Conservation (phyloP, 2,797 vertebrate species). For the Sphenopsis melanotis region DNA sequence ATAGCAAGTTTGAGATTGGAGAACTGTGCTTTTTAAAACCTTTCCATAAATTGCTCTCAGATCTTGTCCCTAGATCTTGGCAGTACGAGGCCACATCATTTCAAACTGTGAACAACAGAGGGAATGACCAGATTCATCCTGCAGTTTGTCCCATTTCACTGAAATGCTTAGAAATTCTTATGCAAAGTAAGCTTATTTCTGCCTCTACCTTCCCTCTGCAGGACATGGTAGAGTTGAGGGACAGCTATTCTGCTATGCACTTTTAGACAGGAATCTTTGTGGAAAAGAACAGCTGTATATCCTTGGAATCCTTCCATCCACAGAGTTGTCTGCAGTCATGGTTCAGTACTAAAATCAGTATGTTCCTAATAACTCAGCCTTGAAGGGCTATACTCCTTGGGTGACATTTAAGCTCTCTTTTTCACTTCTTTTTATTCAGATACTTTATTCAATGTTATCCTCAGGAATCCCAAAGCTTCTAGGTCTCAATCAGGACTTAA, state of each 20-base stretch:
- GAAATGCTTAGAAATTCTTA: background rate
- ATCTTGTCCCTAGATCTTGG: constrained; percentile 1
- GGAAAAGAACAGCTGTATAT: background rate
- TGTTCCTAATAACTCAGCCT: background rate
- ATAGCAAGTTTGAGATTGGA: background rate
- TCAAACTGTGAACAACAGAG: constrained; percentile 29
- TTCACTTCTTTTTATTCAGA: background rate
- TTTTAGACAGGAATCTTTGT: background rate
- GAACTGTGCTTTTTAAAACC: background rate
- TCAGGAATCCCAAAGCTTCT: background rate
- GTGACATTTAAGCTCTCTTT: background rate
- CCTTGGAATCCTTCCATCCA: background rate
- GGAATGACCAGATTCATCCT: background rate
- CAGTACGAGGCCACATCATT: constrained; percentile 16
- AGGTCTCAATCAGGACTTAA: background rate
- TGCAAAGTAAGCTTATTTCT: constrained; percentile 7
- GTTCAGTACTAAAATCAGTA: background rate
- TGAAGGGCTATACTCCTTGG: background rate
- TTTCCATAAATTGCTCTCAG: background rate
- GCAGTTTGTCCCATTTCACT: constrained; percentile 8
- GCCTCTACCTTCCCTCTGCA: background rate
- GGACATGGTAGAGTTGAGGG: background rate
- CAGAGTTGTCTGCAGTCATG: background rate
- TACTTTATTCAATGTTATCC: background rate
- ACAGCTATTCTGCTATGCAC: background rate